phyloP scores from a whole-genome alignment of 1,140 invertebrate species.

The Cataglyphis hispanica region DNA sequence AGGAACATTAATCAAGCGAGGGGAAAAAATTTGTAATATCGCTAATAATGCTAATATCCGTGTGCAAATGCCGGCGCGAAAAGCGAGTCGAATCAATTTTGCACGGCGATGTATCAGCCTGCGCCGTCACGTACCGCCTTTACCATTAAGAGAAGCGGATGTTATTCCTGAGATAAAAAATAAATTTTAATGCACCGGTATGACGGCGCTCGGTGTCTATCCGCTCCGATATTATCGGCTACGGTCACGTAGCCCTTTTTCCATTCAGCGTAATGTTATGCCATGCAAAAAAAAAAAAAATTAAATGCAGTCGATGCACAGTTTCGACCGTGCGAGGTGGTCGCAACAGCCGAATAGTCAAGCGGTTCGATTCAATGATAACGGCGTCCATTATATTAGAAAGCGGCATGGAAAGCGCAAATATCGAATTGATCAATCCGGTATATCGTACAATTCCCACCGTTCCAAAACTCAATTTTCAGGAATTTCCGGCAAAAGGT shows the following conservation, averaged over 20 bases:
- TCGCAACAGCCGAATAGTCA: not conserved
- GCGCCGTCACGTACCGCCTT: conserved; percentile 35
- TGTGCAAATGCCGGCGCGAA: not conserved
- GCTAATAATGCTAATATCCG: conserved; percentile 22
- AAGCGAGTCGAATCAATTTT: conserved; percentile 67
- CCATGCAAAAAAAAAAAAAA: conserved; percentile 30
- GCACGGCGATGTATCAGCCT: conserved; percentile 65
- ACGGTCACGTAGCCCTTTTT: conserved; percentile 51
- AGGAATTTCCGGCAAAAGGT: not conserved
- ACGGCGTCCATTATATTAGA: conserved; percentile 38
- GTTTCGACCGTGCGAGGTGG: conserved; percentile 10
- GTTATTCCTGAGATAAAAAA: conserved; percentile 51
- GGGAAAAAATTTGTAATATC: not conserved
- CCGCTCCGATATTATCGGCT: conserved; percentile 32
- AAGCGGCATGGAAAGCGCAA: not conserved
- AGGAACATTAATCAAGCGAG: not conserved
- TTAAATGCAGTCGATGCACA: conserved; percentile 30
- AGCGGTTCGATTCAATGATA: conserved; percentile 5
- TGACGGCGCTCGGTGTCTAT: conserved; percentile 9
- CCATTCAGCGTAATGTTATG: conserved; percentile 55
- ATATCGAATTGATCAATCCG: conserved; percentile 31
- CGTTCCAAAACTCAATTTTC: not conserved
- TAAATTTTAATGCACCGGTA: conserved; percentile 50
- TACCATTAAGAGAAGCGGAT: conserved; percentile 25
- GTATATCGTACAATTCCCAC: not conserved